phyloP scores from a whole-genome alignment of 1,140 invertebrate genomes.

The Calephelis virginiensis region DNA sequence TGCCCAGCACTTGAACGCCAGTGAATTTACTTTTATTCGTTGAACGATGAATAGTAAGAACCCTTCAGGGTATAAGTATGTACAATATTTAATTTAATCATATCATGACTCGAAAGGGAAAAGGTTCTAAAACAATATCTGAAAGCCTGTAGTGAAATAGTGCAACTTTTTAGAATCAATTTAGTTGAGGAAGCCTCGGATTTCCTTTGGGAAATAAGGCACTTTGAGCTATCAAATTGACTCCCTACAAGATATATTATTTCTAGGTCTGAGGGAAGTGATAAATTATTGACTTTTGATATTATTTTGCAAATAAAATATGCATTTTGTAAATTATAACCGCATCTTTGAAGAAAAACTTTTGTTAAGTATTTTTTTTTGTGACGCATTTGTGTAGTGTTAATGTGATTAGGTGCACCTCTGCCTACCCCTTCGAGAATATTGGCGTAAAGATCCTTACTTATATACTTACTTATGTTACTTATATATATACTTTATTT shows the following conservation, averaged over 20 bases:
- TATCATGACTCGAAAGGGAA: neutral
- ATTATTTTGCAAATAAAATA: conserved; percentile 3
- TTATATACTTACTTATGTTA: no score
- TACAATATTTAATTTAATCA: neutral
- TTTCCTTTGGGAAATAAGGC: conserved; percentile 59
- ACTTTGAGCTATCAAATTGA: conserved; percentile 51
- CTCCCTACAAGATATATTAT: conserved; percentile 32
- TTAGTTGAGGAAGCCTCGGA: conserved; percentile 37
- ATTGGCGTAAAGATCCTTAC: no score
- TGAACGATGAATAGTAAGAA: no score
- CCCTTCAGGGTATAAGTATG: no score
- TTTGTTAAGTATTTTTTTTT: no score
- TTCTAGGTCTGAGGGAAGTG: conserved; percentile 1
- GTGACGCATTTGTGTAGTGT: no score
- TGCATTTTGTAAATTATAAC: neutral
- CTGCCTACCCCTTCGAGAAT: no score
- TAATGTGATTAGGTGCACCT: no score
- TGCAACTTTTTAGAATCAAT: conserved; percentile 45
- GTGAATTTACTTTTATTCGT: no score
- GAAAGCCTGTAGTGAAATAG: conserved; percentile 22
- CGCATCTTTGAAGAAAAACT: no score
- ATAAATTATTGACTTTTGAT: conserved; percentile 8
- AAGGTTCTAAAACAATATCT: neutral
- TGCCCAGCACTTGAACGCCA: no score
- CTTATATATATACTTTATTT: no score